Conservation (phyloP, 2,888 invertebrate species). For the Buathra laborator region DNA sequence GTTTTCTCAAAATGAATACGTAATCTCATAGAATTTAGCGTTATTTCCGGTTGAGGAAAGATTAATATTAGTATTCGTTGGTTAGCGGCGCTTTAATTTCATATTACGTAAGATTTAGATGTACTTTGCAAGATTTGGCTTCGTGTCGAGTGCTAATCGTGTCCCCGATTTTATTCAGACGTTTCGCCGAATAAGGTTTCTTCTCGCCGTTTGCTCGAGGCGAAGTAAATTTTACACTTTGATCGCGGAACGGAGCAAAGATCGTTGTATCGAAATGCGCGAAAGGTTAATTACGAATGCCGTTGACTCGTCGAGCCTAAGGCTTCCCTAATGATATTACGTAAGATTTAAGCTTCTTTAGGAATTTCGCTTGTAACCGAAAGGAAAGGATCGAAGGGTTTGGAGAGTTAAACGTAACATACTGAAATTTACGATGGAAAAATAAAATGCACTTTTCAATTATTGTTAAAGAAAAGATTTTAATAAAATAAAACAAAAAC, state of each 20-base stretch:
- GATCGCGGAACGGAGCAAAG: neutral
- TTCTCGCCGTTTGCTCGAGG: neutral
- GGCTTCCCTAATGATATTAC: conserved; percentile 1
- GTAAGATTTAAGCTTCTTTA: neutral
- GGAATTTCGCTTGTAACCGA: neutral
- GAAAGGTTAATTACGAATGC: neutral
- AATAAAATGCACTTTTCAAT: no score
- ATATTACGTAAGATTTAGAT: neutral
- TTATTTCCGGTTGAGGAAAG: no score
- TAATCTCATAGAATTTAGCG: no score
- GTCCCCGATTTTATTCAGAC: neutral
- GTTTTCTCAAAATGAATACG: no score
- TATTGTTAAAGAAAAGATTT: no score
- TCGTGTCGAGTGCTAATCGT: neutral
- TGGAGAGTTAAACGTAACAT: no score
- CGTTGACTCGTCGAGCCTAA: neutral
- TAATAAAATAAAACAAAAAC: no score
- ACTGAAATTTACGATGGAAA: no score
- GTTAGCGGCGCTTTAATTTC: neutral
- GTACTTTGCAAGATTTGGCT: neutral
- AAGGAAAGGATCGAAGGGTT: no score
- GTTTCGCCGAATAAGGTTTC: neutral
- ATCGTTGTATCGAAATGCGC: neutral
- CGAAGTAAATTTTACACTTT: conserved; percentile 7
- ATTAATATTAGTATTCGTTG: neutral